Base-by-base conservation (phyloP, 2,888 invertebrate species). In the Trissolcus japonicus region DNA sequence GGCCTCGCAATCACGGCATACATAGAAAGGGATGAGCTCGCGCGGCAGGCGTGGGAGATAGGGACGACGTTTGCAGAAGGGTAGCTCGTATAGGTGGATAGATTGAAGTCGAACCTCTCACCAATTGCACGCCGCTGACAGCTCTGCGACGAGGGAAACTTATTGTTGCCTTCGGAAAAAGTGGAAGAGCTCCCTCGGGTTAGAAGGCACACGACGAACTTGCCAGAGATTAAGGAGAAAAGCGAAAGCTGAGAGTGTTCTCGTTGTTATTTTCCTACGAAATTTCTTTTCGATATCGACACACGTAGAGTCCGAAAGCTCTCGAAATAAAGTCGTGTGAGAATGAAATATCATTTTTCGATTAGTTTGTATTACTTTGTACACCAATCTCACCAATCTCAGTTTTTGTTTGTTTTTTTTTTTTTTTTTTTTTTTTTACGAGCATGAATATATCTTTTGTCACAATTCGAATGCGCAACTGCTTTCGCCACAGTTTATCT, bases 61-160 rank as follows among this genome's bases (percentile, higher is more conserved):
- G 75, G 73, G 69, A 74, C 43, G 67, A 68, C 68, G 78, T 50
- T 77, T 65, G 63, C 66, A 53, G 74, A 77, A 76, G 81, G 76
- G 71, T 80, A 66, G 68, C 54, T 62, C 54, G 68, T 25, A 25
- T 75, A 74, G 72, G 80, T 76, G 79, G 77, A 63, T 80, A 76
- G 76, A 76, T 78, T 76, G 75, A 78, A 78, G 79, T 66, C 77
- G 77, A 78, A 78, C 54, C 76, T 81, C 80, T 83, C 83, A 82
- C 86, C 86, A 85, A 86, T 86, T 87, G 87, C 86, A 83, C 84
- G 82, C 81, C 82, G 86, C 82, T 86, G 86, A 87, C 87, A 87
- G 86, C 84, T 82, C 82, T 82, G 82, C 85, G 83, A 83, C 85
- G 78, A 82, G 83, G 83, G 84, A 86, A 87, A 86, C 85, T 87